Base-by-base conservation (phyloP, 2,888 invertebrate genomes). In the Adelognathus sp. region DNA sequence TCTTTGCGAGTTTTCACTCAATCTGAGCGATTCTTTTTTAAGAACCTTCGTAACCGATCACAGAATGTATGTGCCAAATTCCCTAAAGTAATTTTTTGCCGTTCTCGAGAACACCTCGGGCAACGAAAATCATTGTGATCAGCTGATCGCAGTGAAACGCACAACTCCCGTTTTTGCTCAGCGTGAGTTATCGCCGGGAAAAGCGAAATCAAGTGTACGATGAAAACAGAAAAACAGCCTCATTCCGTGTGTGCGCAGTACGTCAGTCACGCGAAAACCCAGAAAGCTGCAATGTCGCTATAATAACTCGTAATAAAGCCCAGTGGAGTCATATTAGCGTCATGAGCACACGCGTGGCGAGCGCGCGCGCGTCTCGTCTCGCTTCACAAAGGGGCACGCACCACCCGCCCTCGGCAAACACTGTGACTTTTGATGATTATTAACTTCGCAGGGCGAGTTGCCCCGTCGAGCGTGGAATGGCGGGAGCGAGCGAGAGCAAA, bases 381-480 rank as follows among this genome's bases (percentile, higher is more conserved):
- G 66, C 66, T 75, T 76, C 88, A 89, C 90, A 90, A 90, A 90
- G 91, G 89, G 88, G 85, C 77, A 73, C 84, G n/a, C 81, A 84
- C 87, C 89, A 80, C 83, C 88, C 89, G 90, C 91, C 91, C 90
- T 91, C 90, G 87, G 88, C 91, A 91, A 91, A 91, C 91, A 91
- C 87, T 86, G 88, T 89, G 91, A 91, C 91, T 91, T 91, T 91
- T 91, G 90, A 91, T 91, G 91, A 91, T 91, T 91, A 91, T 91
- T 91, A 91, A 91, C 91, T 91, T 89, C 86, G 88, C 88, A 88
- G 85, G 88, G 85, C 85, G 63, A 75, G 69, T n/a, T 63, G 60
- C 67, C 79, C 79, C 79, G 79, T 72, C 33, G 79, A 72, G 79
- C 69, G 73, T 36, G 39, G 39, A 67, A 69, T 16, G 36, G 52